phyloP scores from a whole-genome alignment of 2,797 vertebrate species.

The Cyclopterus lumpus region DNA sequence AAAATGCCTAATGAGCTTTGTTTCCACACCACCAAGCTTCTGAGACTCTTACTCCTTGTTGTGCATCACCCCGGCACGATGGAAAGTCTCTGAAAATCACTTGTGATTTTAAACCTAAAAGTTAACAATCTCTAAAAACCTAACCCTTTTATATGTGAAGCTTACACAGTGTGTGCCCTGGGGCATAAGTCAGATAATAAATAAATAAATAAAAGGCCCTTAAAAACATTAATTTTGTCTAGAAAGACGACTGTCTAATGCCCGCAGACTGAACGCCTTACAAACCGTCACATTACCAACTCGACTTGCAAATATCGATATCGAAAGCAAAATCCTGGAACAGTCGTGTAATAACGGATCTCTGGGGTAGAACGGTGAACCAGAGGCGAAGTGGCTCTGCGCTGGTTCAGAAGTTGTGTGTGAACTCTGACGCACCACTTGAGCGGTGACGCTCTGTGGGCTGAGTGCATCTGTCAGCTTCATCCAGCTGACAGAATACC shows the following conservation, averaged over 20 bases:
- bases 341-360: neutral
- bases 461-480: constrained; percentile 76
- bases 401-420: constrained; percentile 42
- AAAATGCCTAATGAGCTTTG: neutral
- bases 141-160: neutral
- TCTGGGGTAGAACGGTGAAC: constrained; percentile 14
- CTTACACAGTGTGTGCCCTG: neutral
- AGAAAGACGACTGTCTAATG: neutral
- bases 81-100: neutral
- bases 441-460: constrained; percentile 63
- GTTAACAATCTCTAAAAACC: neutral
- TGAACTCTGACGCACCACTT: constrained; percentile 62
- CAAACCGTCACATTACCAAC: neutral
- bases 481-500: constrained; percentile 70
- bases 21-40: neutral
- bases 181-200: neutral
- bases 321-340: neutral
- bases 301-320: neutral
- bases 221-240: neutral
- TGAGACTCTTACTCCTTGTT: neutral
- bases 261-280: neutral
- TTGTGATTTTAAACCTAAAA: neutral
- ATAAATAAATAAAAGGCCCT: neutral
- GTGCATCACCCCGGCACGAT: neutral
- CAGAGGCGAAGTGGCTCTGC: constrained; percentile 22